Conservation (phyloP, 2,113 vertebrate genomes). For the Odontesthes bonariensis region DNA sequence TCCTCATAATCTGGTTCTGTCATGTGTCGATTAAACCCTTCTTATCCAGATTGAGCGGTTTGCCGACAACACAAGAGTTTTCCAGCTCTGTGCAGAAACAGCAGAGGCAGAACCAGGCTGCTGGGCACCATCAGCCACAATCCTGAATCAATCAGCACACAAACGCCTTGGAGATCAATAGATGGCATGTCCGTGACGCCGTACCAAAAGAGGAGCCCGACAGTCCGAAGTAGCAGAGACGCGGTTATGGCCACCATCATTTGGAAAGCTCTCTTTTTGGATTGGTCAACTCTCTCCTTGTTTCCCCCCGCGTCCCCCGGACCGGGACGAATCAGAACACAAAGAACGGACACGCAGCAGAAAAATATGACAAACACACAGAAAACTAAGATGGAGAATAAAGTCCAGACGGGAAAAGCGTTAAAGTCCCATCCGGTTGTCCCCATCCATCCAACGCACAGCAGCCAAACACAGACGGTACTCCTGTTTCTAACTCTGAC, state of each 20-base stretch:
- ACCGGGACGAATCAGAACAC: background rate
- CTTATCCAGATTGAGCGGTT: no score
- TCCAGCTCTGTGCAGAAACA: conserved; percentile 44
- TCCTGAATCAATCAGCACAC: rapidly evolving
- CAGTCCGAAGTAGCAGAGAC: conserved; percentile 3
- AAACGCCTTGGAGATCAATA: background rate
- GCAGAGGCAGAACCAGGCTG: conserved; percentile 43
- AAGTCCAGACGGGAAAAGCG: rapidly evolving
- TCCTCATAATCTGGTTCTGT: no score
- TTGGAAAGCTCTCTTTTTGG: conserved; percentile 14
- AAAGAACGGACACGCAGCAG: background rate
- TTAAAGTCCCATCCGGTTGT: rapidly evolving
- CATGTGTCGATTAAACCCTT: no score
- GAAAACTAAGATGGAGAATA: background rate
- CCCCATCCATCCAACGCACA: background rate
- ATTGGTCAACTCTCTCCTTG: background rate
- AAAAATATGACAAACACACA: background rate
- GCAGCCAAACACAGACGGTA: conserved; percentile 29
- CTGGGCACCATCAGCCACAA: background rate
- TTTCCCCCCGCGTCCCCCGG: background rate
- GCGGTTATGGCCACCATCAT: conserved; percentile 8
- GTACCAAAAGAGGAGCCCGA: background rate
- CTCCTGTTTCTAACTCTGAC: conserved; percentile 22
- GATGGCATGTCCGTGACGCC: no score
- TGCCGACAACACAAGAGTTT: no score